These are phyloP conservation scores for Dryas iulia DNA, from an alignment of 1,140 invertebrate species.

Conservation along the genomic window DNA sequence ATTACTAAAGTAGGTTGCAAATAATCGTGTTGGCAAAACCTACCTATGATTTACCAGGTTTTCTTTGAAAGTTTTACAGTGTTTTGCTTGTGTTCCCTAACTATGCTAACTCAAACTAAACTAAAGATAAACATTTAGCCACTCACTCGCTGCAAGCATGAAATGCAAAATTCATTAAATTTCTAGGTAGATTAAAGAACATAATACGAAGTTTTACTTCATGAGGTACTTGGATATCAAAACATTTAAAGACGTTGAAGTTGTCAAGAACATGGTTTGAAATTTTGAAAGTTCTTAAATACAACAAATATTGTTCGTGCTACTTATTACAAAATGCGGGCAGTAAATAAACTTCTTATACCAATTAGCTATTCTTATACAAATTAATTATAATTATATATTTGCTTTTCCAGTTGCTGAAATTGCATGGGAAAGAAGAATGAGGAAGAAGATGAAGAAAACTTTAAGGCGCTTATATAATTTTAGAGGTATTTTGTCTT, in stretches of 20 bases:
- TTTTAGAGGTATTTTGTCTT: conserved; percentile 55
- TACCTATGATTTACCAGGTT: neutral
- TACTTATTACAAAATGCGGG: neutral
- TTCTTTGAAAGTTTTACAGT: neutral
- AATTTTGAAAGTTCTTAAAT: neutral
- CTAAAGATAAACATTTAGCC: neutral
- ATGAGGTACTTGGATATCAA: neutral
- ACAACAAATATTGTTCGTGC: neutral
- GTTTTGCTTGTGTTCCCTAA: neutral
- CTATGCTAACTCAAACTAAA: neutral
- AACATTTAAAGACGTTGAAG: neutral
- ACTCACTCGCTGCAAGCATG: neutral
- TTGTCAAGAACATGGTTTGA: neutral
- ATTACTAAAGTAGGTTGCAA: too few relatives aligned
- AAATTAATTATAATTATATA: neutral
- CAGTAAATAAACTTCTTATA: neutral
- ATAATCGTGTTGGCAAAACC: too few relatives aligned
- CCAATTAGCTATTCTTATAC: neutral
- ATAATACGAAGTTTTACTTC: neutral
- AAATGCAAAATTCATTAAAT: neutral
- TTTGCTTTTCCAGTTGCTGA: conserved; percentile 53
- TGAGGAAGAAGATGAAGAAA: conserved; percentile 70
- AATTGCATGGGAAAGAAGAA: conserved; percentile 69
- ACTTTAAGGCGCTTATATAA: conserved; percentile 54
- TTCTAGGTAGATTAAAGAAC: neutral